Evolutionary conservation across 2,113 vertebrate species (phyloP), one percentile per base, ranked within the genome.

Genomic region (Melanostigma gelatinosum): DNA sequence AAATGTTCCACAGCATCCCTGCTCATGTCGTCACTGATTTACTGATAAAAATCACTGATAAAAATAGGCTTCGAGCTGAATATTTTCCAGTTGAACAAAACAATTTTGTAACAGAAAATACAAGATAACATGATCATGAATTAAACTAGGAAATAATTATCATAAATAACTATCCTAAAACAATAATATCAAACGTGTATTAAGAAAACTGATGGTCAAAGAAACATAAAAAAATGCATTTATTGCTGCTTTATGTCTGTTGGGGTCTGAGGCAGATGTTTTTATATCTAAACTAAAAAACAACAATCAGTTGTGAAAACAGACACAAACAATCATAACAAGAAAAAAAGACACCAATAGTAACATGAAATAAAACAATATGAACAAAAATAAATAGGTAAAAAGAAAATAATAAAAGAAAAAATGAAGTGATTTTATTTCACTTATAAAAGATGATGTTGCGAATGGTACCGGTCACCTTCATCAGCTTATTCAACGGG

Each of bases 11-110:
- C 12, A 11, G 20, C 55, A 65, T 82, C 36, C 52, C 5, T 52
- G 36, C 63, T 62, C 18, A 2, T 70, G 67, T 65, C 11, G 6
- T 85, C 65, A 57, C 66, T 88, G 3, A 46, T 76, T 73, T 79
- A 20, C 24, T 24, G 24, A 24, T 24, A 24, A 24, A 24, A 24
- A 24, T 24, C 24, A 24, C 24, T 24, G 24, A 24, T 24, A 24
- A 24, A 24, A 13, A 20, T 36, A 61, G 34, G 18, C 10, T 20
- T 61, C 4, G 4, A 18, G 15, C 16, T 34, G 15, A 32, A 61
- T 32, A 34, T 61, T 27, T 24, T 27, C 11, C n/a, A 22, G 20
- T 42, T 42, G 40, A 10, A 42, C 40, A 42, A 42, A 42, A 42
- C 40, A 42, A 10, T 42, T 42, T 20, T 50, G 48, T 20, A 13